Evolutionary conservation across 2,797 vertebrate species (phyloP), one percentile per base, ranked within the genome.

Genomic region (Parambassis ranga): DNA sequence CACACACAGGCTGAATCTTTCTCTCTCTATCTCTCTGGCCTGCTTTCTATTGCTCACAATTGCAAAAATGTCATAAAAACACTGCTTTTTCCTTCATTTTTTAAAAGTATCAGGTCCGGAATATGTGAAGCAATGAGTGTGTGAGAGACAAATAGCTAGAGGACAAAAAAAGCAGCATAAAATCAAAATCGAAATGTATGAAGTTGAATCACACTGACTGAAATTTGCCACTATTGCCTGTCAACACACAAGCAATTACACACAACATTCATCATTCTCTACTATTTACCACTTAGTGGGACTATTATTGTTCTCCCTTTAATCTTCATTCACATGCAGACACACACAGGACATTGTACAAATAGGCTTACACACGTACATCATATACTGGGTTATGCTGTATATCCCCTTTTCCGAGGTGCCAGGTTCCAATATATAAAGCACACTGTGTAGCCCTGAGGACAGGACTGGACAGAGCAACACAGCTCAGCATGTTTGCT

Each of bases 401-500:
- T 64, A 60, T 61, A 47, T 65, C 51, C 41, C 16, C 26, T 65
- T 67, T n/a, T 91, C 82, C 81, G 66, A 85, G 81, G 78, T 74
- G 75, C 74, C 82, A 85, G 76, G 89, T 88, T 81, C 61, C 75
- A 80, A 91, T 87, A 73, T 81, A 91, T 80, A 92, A 90, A 91
- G 82, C 79, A 52, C 55, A 86, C 73, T 70, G 75, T 78, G 72
- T 78, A 82, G 84, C 91, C 91, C 92, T 22, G 73, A 92, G 92
- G 91, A 93, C 82, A 88, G 75, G 81, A 74, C 81, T 80, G 87
- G 89, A 93, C 90, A 92, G 83, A 91, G 90, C 79, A 91, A 90
- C 93, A 91, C 85, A 92, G 89, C 94, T 94, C 93, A 94, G 92
- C 92, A 92, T 94, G 93, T 93, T 94, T 94, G 87, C 91, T 84